A percentile compares a stretch with the other conserved stretches of the same genome.
These are phyloP conservation scores for Octodonta nipae DNA, from an alignment of 2,888 invertebrate species.

Conservation along the genomic window DNA sequence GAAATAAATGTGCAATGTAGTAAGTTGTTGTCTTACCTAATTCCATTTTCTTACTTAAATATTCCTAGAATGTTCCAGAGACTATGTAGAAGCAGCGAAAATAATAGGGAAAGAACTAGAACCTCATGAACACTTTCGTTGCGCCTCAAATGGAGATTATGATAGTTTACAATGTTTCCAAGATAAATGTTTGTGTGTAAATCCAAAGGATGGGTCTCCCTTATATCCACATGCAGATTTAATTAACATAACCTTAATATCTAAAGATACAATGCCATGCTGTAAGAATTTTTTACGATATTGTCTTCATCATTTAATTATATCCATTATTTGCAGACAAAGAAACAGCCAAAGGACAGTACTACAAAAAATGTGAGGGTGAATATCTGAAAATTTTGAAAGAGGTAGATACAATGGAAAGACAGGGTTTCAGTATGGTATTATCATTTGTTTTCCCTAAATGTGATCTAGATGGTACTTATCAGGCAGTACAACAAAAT, in stretches of 20 bases:
- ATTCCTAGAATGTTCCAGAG: slow-evolving; percentile 48
- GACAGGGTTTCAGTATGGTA: slow-evolving; percentile 24
- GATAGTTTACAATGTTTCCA: slow-evolving; percentile 52
- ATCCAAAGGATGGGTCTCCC: slow-evolving; percentile 40
- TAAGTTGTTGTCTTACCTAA: slow-evolving; percentile 7
- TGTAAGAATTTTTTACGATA: no score
- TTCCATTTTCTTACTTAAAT: neutral
- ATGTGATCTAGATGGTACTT: slow-evolving; percentile 42
- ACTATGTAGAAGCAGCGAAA: slow-evolving; percentile 37
- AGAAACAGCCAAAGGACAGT: slow-evolving; percentile 18
- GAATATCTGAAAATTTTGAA: slow-evolving; percentile 24
- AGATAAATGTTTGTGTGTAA: slow-evolving; percentile 48
- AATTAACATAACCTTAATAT: slow-evolving; percentile 27
- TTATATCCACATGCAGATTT: slow-evolving; percentile 20
- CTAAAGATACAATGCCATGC: slow-evolving; percentile 28
- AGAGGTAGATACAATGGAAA: slow-evolving; percentile 24
- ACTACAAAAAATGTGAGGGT: slow-evolving; percentile 35
- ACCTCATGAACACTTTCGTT: slow-evolving; percentile 38
- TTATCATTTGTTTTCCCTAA: slow-evolving; percentile 29
- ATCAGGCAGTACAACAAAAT: slow-evolving; percentile 33
- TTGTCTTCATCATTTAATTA: slow-evolving; percentile 2
- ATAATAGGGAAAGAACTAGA: slow-evolving; percentile 33
- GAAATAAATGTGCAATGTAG: slow-evolving; percentile 28
- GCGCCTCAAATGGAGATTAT: slow-evolving; percentile 52
- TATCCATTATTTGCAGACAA: slow-evolving; percentile 15